phyloP scores from a whole-genome alignment of 2,113 vertebrate genomes.

The Puma concolor region DNA sequence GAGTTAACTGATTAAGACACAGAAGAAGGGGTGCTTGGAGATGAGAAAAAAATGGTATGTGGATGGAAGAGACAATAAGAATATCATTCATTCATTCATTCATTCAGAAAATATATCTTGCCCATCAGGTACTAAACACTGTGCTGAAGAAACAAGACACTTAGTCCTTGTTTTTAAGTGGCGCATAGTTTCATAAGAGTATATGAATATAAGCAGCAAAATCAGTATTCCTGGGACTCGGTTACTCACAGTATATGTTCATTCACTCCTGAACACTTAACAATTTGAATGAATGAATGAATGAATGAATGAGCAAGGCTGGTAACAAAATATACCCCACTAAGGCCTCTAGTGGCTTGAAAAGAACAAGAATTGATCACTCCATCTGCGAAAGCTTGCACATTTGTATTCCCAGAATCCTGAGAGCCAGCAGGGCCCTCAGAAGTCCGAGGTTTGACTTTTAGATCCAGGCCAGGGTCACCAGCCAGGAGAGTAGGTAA shows the following conservation, averaged over 20 bases:
- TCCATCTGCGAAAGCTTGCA: neutral
- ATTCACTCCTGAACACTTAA: neutral
- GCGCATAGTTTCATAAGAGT: neutral
- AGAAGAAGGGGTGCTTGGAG: neutral
- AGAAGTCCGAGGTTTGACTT: neutral
- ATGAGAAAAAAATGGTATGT: neutral
- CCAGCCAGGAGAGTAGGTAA: neutral
- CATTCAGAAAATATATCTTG: neutral
- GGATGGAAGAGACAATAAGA: neutral
- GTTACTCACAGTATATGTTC: neutral
- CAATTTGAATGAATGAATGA: neutral
- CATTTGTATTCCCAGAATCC: neutral
- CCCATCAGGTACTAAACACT: neutral
- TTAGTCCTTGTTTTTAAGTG: neutral
- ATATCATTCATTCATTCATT: slow-evolving; percentile 6
- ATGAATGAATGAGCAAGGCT: neutral
- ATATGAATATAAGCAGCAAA: neutral
- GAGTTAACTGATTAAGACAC: neutral
- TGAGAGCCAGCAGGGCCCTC: neutral
- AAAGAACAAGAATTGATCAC: neutral
- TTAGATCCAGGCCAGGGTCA: neutral
- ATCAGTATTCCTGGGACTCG: neutral
- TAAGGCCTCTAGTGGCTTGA: neutral
- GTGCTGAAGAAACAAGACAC: neutral
- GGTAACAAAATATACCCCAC: neutral